These are phyloP conservation scores for Andrena minutula DNA, from an alignment of 2,888 invertebrate genomes.

Conservation along the genomic window DNA sequence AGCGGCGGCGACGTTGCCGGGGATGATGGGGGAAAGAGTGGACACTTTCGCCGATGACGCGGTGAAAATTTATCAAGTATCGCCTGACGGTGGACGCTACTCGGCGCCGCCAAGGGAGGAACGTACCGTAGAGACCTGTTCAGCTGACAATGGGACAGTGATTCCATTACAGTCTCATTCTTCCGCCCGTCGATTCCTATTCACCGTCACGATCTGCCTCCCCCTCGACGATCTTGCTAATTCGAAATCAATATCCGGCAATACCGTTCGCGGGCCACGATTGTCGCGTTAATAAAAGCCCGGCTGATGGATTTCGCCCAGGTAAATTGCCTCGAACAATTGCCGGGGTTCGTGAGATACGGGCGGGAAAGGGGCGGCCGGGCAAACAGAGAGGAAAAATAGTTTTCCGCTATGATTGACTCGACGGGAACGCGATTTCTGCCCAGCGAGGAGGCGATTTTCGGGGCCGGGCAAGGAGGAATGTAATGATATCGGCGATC, in stretches of 20 bases:
- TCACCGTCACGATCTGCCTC: conserved; percentile 41
- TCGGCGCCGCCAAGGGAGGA: neutral
- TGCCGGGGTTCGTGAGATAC: conserved; percentile 43
- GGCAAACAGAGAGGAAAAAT: conserved; percentile 57
- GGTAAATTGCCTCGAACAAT: conserved; percentile 69
- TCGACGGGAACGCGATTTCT: conserved; percentile 59
- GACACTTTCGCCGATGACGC: conserved; percentile 17
- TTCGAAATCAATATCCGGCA: conserved; percentile 81
- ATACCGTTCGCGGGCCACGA: conserved; percentile 64
- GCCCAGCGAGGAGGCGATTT: conserved; percentile 15
- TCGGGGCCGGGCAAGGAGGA: conserved; percentile 21
- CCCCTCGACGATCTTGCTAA: conserved; percentile 75
- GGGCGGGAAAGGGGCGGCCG: conserved; percentile 48
- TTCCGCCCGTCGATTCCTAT: conserved; percentile 41
- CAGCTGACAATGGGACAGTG: conserved; percentile 36
- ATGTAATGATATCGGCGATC: conserved; percentile 52
- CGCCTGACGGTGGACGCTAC: neutral
- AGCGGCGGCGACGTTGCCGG: neutral
- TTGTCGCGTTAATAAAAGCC: conserved; percentile 66
- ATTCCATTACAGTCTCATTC: conserved; percentile 49
- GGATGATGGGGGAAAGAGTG: neutral
- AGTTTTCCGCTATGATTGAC: conserved; percentile 73
- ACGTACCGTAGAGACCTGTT: conserved; percentile 15
- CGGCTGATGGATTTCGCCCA: conserved; percentile 64
- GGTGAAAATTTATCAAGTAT: conserved; percentile 25